Evolutionary conservation across 2,797 vertebrate species (phyloP), one percentile per base, ranked within the genome.

Genomic region (Hafferia zeledoni): DNA sequence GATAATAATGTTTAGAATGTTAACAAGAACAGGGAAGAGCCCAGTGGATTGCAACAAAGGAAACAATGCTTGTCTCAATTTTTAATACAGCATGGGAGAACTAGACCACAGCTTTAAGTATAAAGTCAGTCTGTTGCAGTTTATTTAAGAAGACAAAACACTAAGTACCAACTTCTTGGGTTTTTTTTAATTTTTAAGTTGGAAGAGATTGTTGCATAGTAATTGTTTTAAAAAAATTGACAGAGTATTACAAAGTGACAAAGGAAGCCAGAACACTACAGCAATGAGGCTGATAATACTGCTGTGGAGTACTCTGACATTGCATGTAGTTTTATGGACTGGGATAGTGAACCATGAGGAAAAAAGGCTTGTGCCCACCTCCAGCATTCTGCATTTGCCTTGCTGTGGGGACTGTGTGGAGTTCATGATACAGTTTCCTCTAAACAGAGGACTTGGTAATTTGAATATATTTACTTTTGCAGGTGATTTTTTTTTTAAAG

Each of bases 381-480:
- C 64, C 78, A 46, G 39, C 14, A 7, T n/a, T 55, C 47, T 77
- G 41, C 25, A 2, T 50, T 50, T 74, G 60, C 47, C 24, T 46
- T 61, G 31, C 17, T 50, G 4, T 0, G 83, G 72, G 52, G 56
- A 49, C 13, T 53, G 55, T 53, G 43, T 53, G 79, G 30, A 16
- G 61, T 49, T 43, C 3, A 19, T 60, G 65, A 50, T 18, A 10
- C 65, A 25, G 2, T 77, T 67, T 44, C 33, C 39, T 89, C 55
- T 44, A 47, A 44, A 59, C 16, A 83, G 35, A 46, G 52, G 33
- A 39, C 43, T 52, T 39, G 60, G 33, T 81, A 27, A 87, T 78
- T 91, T 75, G 49, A 76, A 89, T 63, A 7, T 35, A 50, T 70
- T 87, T 69, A 56, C 39, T 94, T 74, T 46, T 50, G 64, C 28